Percentiles rank a stretch among this genome's conserved stretches.
phyloP scores from a whole-genome alignment of 2,797 vertebrate genomes.

The Takifugu rubripes region DNA sequence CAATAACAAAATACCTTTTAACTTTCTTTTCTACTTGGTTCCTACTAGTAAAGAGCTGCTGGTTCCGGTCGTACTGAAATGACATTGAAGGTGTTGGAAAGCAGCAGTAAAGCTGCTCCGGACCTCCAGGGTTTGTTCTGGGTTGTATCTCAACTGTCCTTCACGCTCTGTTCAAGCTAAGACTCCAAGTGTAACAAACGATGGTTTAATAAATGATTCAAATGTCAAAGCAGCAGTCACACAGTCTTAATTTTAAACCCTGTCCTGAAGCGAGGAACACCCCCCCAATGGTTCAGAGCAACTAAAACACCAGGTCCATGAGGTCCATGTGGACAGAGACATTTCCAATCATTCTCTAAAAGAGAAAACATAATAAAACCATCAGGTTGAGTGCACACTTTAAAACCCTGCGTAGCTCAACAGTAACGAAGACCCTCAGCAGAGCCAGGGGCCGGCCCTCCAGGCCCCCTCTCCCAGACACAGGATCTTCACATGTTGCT shows the following conservation, averaged over 20 bases:
- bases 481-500: constrained; percentile 54
- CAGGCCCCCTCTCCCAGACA: too few species aligned
- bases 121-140: constrained; percentile 16
- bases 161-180: constrained; percentile 44
- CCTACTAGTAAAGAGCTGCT: constrained; percentile 49
- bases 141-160: constrained; percentile 52
- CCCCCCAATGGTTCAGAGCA: too few species aligned
- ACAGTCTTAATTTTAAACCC: too few species aligned
- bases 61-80: constrained; percentile 15
- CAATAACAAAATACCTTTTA: constrained; percentile 43
- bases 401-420: too few species aligned
- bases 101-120: constrained; percentile 39
- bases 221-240: constrained; percentile 32
- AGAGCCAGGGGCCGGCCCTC: too few species aligned
- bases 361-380: too few species aligned
- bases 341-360: too few species aligned
- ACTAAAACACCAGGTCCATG: too few species aligned
- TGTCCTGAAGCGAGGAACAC: too few species aligned
- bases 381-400: too few species aligned
- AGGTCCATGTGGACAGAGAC: too few species aligned
- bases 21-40: constrained; percentile 54
- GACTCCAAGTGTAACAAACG: constrained; percentile 59
- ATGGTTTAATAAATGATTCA: constrained; percentile 62
- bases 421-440: too few species aligned
- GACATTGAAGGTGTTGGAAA: constrained; percentile 27